Conservation (phyloP, 2,888 invertebrate genomes). For the Orthosia incerta region DNA sequence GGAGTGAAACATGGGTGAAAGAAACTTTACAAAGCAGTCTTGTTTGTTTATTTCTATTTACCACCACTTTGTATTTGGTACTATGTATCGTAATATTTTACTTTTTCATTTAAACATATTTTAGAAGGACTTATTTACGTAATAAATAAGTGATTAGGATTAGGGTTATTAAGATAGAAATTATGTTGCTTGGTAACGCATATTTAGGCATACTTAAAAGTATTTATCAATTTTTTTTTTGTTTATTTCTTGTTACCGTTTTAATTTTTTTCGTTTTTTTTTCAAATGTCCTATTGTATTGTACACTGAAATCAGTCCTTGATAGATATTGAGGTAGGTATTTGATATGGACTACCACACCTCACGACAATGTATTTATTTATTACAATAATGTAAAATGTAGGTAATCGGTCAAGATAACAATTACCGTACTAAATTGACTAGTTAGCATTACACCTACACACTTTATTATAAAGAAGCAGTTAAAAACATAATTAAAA, state of each 20-base stretch:
- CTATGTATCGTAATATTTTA: neutral
- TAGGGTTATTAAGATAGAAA: neutral
- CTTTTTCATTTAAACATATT: neutral
- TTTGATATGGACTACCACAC: conserved; percentile 18
- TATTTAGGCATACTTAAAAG: neutral
- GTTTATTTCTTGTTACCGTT: too few species aligned
- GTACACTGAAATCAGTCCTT: neutral
- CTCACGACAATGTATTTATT: conserved; percentile 12
- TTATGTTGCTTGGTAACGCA: neutral
- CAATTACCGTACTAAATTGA: neutral
- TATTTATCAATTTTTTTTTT: neutral
- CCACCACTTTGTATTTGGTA: too few species aligned
- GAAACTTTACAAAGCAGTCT: conserved; percentile 29
- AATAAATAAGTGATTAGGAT: neutral
- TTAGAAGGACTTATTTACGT: neutral
- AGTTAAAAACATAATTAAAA: neutral
- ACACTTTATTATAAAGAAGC: neutral
- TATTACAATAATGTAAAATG: neutral
- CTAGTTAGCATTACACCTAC: neutral
- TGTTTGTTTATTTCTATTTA: conserved; percentile 1
- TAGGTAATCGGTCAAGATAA: conserved; percentile 23
- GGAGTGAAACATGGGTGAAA: conserved; percentile 19
- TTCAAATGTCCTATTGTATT: neutral
- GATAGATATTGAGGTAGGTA: neutral
- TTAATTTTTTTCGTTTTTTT: neutral